Base-by-base conservation (phyloP, 2,888 invertebrate species). In the Leptopilina drosophilae region DNA sequence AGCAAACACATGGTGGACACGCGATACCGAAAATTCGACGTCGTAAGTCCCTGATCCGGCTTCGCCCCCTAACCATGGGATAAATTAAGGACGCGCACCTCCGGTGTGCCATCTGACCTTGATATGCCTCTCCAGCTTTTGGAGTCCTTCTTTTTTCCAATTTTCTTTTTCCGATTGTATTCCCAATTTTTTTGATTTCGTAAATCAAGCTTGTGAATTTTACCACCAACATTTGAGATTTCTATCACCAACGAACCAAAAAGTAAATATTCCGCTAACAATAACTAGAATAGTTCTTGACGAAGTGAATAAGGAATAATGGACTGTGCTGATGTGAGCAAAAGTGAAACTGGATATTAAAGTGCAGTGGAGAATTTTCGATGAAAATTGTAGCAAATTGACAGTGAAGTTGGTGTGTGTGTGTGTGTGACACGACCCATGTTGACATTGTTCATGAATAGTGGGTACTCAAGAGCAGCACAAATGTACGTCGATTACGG, bases 401-500 rank as follows among this genome's bases (percentile, higher is more conserved):
- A 33, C 64, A 59, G 79, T 46, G 77, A 77, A 75, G 59, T 73
- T 64, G 64, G 77, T 78, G 80, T 75, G 75, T 81, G 81, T 20
- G 20, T 20, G 20, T 20, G 20, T 20, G 20, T 20, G 20, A 20
- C 20, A 77, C 64, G 64, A 46, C 59, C 40, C 42, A 77, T 53
- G 82, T 82, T 82, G 82, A 77, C 77, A 66, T 76, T 76, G 80
- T 81, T 76, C 80, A 78, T 79, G 79, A 81, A 80, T 79, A 78
- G 81, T 80, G 78, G 80, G 78, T 59, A 79, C 77, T 62, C 62
- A 14, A 67, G 79, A 80, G 26, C 81, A 79, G 82, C 86, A 88
- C 93, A 92, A 89, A 93, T 93, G 94, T 93, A 93, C 92, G 93
- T 93, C 92, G 93, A 93, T 92, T 93, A 92, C 92, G 90, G 92